These are phyloP conservation scores for Ryuthela nishihirai DNA, from an alignment of 2,888 invertebrate species.

Conservation along the genomic window DNA sequence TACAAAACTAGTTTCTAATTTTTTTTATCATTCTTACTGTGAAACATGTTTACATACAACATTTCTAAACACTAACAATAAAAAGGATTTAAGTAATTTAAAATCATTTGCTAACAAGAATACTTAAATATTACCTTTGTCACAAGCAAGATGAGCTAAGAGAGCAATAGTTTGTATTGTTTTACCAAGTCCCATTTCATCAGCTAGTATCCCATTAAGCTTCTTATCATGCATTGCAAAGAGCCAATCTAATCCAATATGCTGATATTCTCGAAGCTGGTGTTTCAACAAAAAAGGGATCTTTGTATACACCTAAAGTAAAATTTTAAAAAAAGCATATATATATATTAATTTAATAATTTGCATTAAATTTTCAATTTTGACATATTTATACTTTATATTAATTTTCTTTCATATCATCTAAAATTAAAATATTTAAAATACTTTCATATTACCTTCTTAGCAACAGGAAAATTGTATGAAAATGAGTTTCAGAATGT, in stretches of 20 bases:
- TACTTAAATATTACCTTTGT: constrained; percentile 58
- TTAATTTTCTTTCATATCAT: no score
- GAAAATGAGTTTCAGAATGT: no score
- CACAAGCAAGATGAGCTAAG: constrained; percentile 88
- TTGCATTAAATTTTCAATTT: no score
- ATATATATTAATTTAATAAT: not conserved
- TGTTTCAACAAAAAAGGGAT: constrained; percentile 91
- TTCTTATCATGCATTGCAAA: constrained; percentile 93
- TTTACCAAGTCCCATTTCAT: constrained; percentile 96
- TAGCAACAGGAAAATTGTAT: no score
- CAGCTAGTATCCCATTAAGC: constrained; percentile 92
- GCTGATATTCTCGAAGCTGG: constrained; percentile 88
- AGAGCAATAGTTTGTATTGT: constrained; percentile 96
- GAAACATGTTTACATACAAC: not conserved
- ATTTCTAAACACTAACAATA: not conserved
- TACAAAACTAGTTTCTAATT: no score
- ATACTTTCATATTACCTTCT: no score
- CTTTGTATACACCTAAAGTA: constrained; percentile 73
- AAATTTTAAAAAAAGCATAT: not conserved
- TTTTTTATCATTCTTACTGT: no score
- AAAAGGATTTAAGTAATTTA: not conserved
- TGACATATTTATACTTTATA: no score
- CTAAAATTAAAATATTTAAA: no score
- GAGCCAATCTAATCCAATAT: constrained; percentile 95
- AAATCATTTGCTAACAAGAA: not conserved